Evolutionary conservation across 2,888 invertebrate species (phyloP), one percentile per base, ranked within the genome.

Genomic region (Rotaria magnacalcarata): DNA sequence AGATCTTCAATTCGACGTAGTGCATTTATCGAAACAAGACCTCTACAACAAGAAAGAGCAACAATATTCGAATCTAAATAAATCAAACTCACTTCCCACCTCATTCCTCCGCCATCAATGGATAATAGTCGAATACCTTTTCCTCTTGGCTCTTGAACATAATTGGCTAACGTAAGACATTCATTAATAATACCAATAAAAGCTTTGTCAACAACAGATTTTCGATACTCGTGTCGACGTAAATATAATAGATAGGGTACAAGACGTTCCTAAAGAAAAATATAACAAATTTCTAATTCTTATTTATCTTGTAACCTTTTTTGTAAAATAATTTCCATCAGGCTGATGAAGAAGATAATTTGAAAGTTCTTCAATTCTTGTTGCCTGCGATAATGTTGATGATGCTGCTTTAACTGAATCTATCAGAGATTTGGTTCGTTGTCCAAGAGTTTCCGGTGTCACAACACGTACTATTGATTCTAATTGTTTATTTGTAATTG

Each of bases 31-130:
- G 85, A 58, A 50, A 86, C 56, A 47, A 87, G 43, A 67, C 87
- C 86, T 84, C 67, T 85, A 58, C 80, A 75, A 47, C 7, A 24
- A 75, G 3, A 75, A 75, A 80, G 2, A 24, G 27, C 2, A 54
- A 24, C 27, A 54, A 54, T 52, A 54, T 54, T 24, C 4, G 41
- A 21, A 52, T 47, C 34, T 84, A 14, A n/a, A 10, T 84, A n/a
- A 27, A 41, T 54, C 7, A 19, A n/a, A 47, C 34, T 52, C 56
- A 84, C 41, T 19, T 54, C 84, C 19, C 50, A 84, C 41, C 54
- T 56, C 50, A 85, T 84, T 41, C 87, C 87, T 10, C 87, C 87
- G n/a, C 87, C 87, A 43, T 87, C 87, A 21, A 87, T 67, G 52
- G 74, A 41, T 43, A 87, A 74, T 41, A 87, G 47, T 80, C 84